phyloP scores from a whole-genome alignment of 2,797 vertebrate genomes.

The Gymnothorax reevesii region DNA sequence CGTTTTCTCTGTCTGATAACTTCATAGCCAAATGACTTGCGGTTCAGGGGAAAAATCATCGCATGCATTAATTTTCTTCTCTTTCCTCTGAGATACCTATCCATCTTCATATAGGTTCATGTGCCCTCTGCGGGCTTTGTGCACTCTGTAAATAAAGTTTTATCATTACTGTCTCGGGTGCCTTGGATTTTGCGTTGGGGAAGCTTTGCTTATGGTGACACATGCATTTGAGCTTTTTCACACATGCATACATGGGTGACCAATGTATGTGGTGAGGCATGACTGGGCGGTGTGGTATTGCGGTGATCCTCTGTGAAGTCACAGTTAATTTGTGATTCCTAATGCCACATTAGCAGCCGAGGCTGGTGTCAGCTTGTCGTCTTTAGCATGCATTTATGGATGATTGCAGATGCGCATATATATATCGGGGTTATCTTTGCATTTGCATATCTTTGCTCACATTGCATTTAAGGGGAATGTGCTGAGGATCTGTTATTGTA shows the following conservation, averaged over 20 bases:
- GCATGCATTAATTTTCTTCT: conserved; percentile 28
- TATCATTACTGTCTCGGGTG: conserved; percentile 1
- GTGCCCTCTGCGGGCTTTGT: not conserved
- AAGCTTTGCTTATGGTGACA: conserved; percentile 32
- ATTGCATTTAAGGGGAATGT: no score
- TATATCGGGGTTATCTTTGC: not conserved
- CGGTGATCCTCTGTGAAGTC: not conserved
- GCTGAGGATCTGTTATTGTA: no score
- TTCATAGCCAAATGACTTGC: not conserved
- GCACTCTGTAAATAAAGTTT: not conserved
- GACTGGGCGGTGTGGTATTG: conserved; percentile 9
- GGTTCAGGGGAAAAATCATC: not conserved
- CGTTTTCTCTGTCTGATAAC: not conserved
- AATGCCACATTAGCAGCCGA: no score
- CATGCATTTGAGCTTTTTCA: conserved; percentile 24
- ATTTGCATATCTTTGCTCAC: not conserved
- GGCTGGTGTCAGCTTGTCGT: not conserved
- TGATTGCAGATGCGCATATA: conserved; percentile 3
- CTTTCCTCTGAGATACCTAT: conserved; percentile 32
- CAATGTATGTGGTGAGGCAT: conserved; percentile 50
- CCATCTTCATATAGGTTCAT: conserved; percentile 34
- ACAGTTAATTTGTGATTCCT: not conserved
- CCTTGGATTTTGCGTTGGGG: conserved; percentile 19
- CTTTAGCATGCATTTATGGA: conserved; percentile 9
- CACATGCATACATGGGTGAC: conserved; percentile 39